A percentile compares a stretch with the other conserved stretches of the same genome.
These are phyloP conservation scores for Casuarius casuarius DNA, from an alignment of 2,113 vertebrate species.

Conservation along the genomic window DNA sequence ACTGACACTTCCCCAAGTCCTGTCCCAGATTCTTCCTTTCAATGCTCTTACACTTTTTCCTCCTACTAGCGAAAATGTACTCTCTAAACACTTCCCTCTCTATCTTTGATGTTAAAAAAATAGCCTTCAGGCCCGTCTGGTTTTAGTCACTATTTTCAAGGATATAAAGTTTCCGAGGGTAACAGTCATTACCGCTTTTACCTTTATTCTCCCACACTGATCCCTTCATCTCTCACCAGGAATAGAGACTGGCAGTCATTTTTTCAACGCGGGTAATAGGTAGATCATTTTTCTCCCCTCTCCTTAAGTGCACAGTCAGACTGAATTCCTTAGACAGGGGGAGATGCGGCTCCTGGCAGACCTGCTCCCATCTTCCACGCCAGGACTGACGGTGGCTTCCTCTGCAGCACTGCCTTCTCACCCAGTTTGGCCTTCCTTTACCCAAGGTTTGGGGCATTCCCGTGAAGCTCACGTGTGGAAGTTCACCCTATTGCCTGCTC, in stretches of 20 bases:
- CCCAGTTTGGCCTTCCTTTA: no score
- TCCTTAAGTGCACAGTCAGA: background rate
- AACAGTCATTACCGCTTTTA: background rate
- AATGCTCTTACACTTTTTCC: background rate
- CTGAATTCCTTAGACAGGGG: background rate
- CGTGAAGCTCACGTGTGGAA: background rate
- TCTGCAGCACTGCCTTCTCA: no score
- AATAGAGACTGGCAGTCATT: background rate
- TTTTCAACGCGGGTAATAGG: background rate
- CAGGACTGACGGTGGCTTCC: background rate
- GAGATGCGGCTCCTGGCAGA: background rate
- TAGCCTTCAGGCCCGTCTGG: conserved; percentile 8
- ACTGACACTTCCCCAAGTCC: background rate
- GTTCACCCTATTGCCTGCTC: background rate
- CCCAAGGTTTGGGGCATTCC: background rate
- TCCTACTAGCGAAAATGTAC: background rate
- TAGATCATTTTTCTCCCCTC: background rate
- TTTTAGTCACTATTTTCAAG: background rate
- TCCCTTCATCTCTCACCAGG: background rate
- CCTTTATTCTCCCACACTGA: background rate
- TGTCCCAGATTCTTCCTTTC: conserved; percentile 10
- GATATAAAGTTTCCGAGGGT: background rate
- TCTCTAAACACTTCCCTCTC: conserved; percentile 10
- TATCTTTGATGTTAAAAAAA: conserved; percentile 19
- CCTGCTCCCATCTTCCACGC: background rate